Evolutionary conservation across 2,797 vertebrate genomes (phyloP).

Genomic region (Zalophus californianus): DNA sequence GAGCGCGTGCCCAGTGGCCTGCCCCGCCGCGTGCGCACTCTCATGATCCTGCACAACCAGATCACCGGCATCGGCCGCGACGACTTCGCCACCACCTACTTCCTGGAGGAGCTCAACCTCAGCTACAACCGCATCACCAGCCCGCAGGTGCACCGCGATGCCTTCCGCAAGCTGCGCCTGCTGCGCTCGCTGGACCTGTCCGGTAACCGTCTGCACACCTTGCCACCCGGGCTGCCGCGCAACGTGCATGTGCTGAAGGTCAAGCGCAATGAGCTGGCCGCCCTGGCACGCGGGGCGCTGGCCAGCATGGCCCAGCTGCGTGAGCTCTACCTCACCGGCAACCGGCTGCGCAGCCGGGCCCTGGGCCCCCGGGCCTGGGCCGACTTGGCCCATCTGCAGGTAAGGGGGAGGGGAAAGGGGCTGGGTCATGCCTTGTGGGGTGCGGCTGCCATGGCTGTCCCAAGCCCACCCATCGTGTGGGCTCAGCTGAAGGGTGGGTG

Average conservation of each 20-base stretch:
- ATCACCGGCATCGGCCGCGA: conserved; percentile 95
- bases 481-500: not conserved
- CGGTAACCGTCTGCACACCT: conserved; percentile 91
- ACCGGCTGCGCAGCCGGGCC: conserved; percentile 94
- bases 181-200: conserved; percentile 95
- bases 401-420: conserved; percentile 79
- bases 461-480: not conserved
- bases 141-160: conserved; percentile 92
- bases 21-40: conserved; percentile 95
- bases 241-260: conserved; percentile 93
- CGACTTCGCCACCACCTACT: conserved; percentile 94
- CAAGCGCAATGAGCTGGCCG: conserved; percentile 93
- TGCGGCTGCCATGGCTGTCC: not conserved
- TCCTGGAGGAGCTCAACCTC: conserved; percentile 97
- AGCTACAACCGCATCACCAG: conserved; percentile 98
- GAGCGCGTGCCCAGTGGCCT: conserved; percentile 95
- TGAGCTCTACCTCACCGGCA: conserved; percentile 94
- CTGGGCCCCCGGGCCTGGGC: conserved; percentile 95
- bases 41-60: conserved; percentile 97
- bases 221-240: conserved; percentile 95
- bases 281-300: conserved; percentile 92
- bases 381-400: conserved; percentile 94
- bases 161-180: conserved; percentile 95
- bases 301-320: conserved; percentile 93
- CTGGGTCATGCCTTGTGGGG: fast-evolving